A percentile compares a stretch with the other conserved stretches of the same genome.
phyloP scores from a whole-genome alignment of 2,113 vertebrate species.

The Thamnophis sirtalis region DNA sequence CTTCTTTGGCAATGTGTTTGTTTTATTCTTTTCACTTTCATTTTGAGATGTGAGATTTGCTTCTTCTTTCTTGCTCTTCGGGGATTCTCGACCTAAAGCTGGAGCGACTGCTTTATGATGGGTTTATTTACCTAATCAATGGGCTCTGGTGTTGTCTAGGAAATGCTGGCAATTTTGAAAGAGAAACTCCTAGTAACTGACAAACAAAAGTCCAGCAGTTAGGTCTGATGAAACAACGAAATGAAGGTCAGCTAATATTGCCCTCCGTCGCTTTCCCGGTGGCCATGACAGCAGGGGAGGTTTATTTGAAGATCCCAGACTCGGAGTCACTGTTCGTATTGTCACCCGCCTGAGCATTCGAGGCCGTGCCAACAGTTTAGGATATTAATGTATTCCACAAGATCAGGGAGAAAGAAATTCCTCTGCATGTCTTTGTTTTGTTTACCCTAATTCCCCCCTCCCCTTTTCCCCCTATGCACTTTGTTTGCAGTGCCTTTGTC shows the following conservation, averaged over 20 bases:
- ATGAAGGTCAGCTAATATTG: constrained; percentile 96
- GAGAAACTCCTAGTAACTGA: constrained; percentile 93
- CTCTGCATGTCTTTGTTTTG: constrained; percentile 52
- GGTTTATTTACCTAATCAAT: constrained; percentile 89
- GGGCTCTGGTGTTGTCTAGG: constrained; percentile 75
- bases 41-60: constrained; percentile 43
- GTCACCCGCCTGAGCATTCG: constrained; percentile 74
- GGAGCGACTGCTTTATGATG: constrained; percentile 60
- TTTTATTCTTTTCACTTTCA: constrained; percentile 19
- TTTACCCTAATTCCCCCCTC: constrained; percentile 55
- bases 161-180: constrained; percentile 80
- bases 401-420: constrained; percentile 82
- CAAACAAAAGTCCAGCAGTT: constrained; percentile 81
- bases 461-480: constrained; percentile 63
- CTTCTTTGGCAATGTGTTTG: constrained; percentile 40
- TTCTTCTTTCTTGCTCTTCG: constrained; percentile 46
- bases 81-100: constrained; percentile 60
- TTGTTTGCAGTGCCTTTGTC: constrained; percentile 76
- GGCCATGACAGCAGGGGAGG: constrained; percentile 91
- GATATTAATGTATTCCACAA: constrained; percentile 91
- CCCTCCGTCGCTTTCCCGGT: constrained; percentile 93
- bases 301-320: constrained; percentile 99
- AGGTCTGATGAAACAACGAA: constrained; percentile 89
- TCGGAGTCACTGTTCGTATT: constrained; percentile 86
- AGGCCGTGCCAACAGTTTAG: constrained; percentile 81